Percentiles rank a stretch among this genome's conserved stretches.
phyloP scores from a whole-genome alignment of 2,888 invertebrate species.

The Callyntrura sp. region DNA sequence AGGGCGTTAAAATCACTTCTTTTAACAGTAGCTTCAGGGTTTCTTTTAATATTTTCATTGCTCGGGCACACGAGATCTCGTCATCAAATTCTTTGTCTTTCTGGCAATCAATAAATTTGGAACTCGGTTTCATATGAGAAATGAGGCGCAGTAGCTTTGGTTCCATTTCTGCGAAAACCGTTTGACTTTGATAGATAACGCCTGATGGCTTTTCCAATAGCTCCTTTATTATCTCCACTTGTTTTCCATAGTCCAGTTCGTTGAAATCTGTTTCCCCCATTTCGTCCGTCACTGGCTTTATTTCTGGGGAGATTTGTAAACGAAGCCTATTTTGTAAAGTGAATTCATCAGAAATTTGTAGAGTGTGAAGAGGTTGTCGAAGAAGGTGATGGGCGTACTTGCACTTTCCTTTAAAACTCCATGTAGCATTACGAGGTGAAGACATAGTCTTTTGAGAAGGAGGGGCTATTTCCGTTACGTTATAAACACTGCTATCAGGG shows the following conservation, averaged over 20 bases:
- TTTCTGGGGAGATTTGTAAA: constrained; percentile 23
- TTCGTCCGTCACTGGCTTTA: background rate
- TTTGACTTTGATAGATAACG: background rate
- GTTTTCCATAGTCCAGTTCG: constrained; percentile 33
- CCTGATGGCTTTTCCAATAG: constrained; percentile 9
- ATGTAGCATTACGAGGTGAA: no score
- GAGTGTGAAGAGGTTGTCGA: background rate
- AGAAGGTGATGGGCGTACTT: background rate
- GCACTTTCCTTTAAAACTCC: background rate
- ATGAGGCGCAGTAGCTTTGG: no score
- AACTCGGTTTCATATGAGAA: no score
- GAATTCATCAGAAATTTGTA: constrained; percentile 32
- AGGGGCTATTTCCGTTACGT: background rate
- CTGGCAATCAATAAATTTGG: no score
- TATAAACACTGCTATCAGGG: background rate
- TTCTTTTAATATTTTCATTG: constrained; percentile 32
- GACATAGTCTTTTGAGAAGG: background rate
- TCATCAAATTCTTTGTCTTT: background rate
- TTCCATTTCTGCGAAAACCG: background rate
- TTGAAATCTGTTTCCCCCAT: constrained; percentile 31
- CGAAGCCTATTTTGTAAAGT: background rate
- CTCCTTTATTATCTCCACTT: constrained; percentile 56
- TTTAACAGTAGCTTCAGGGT: constrained; percentile 37
- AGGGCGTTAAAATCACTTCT: constrained; percentile 39
- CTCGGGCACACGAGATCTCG: constrained; percentile 20